phyloP scores from a whole-genome alignment of 2,888 invertebrate species.

The Spisula solida region DNA sequence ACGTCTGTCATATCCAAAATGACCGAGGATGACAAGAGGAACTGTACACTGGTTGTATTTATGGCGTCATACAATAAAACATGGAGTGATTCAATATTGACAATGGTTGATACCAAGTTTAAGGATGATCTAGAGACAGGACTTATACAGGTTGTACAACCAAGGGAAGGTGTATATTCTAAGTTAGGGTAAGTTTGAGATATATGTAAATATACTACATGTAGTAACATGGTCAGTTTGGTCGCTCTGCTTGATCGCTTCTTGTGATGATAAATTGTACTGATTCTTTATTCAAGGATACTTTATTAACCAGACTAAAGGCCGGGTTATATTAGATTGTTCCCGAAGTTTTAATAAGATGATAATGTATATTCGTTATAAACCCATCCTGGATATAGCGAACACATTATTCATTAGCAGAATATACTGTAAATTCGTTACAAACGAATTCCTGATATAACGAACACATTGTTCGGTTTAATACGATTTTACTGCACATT shows the following conservation, averaged over 20 bases:
- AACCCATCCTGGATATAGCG: too few relatives aligned
- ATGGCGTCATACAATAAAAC: slow-evolving; percentile 43
- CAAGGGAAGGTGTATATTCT: slow-evolving; percentile 51
- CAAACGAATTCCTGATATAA: too few relatives aligned
- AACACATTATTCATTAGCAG: too few relatives aligned
- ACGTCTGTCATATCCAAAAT: slow-evolving; percentile 47
- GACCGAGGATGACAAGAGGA: slow-evolving; percentile 30
- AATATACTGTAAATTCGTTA: too few relatives aligned
- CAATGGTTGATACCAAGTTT: slow-evolving; percentile 41
- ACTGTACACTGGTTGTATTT: slow-evolving; percentile 53
- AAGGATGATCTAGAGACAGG: slow-evolving; percentile 30
- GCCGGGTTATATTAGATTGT: background rate
- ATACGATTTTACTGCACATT: too few relatives aligned
- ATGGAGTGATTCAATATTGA: slow-evolving; percentile 53
- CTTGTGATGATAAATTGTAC: background rate
- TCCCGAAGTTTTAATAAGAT: background rate
- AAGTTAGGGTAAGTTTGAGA: slow-evolving; percentile 53
- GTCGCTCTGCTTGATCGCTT: too few relatives aligned
- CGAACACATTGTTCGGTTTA: too few relatives aligned
- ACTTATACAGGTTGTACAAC: slow-evolving; percentile 58
- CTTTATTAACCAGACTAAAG: too few relatives aligned
- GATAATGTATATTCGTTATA: too few relatives aligned
- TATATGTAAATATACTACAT: too few relatives aligned
- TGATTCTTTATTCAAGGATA: too few relatives aligned
- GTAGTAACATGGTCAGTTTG: background rate